Conservation (phyloP, 2,888 invertebrate species). For the Galerucella pusilla region DNA sequence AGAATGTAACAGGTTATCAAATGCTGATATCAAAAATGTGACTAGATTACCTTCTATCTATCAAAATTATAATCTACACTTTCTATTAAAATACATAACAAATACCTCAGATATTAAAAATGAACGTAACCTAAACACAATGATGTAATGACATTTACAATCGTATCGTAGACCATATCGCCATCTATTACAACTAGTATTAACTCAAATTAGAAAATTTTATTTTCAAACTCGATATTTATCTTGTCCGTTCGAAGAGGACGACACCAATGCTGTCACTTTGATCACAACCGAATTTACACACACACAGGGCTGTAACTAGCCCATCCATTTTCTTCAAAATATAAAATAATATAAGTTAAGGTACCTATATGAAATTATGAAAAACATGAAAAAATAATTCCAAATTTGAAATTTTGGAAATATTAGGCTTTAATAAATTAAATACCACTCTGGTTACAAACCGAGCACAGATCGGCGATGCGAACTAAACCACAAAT, state of each 20-base stretch:
- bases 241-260: neutral
- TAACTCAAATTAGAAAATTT: neutral
- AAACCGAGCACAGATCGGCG: too few relatives aligned
- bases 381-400: too few relatives aligned
- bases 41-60: conserved; percentile 44
- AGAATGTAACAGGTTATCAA: conserved; percentile 34
- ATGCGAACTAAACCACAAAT: too few relatives aligned
- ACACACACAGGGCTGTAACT: neutral
- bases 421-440: too few relatives aligned
- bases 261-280: neutral
- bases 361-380: too few relatives aligned
- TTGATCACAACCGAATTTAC: neutral
- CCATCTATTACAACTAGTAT: conserved; percentile 7
- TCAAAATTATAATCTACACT: conserved; percentile 48
- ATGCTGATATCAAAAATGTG: conserved; percentile 39
- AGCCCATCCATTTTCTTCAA: neutral
- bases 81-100: conserved; percentile 47
- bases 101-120: conserved; percentile 51
- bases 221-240: neutral
- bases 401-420: too few relatives aligned
- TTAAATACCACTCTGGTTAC: too few relatives aligned
- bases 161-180: neutral
- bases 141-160: conserved; percentile 43
- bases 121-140: conserved; percentile 41
- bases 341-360: too few relatives aligned